Conservation (phyloP, 2,888 invertebrate genomes). For the Scrobipalpa atriplicella region DNA sequence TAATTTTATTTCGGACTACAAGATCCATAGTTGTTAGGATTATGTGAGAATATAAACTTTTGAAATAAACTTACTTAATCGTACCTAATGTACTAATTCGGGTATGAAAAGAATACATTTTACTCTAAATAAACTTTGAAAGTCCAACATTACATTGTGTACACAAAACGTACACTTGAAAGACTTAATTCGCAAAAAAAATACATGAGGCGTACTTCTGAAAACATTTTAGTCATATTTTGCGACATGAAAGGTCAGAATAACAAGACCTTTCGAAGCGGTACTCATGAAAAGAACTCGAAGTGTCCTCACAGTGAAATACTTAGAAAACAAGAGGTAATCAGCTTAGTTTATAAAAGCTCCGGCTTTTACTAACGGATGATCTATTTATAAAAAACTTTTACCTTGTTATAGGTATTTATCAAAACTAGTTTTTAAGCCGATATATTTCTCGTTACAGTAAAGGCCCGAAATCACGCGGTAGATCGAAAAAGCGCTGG, state of each 20-base stretch:
- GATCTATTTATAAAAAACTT: too few relatives aligned
- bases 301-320: conserved; percentile 21
- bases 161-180: background rate
- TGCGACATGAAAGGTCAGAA: conserved; percentile 18
- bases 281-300: background rate
- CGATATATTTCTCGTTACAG: too few relatives aligned
- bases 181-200: conserved; percentile 8
- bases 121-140: background rate
- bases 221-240: conserved; percentile 17
- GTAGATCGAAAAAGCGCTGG: too few relatives aligned
- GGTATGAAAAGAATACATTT: background rate
- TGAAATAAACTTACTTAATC: too few relatives aligned
- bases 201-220: background rate
- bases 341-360: conserved; percentile 38
- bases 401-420: too few relatives aligned
- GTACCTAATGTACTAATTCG: too few relatives aligned
- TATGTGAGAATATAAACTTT: too few relatives aligned
- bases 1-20: too few relatives aligned
- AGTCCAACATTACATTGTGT: background rate
- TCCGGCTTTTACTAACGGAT: conserved; percentile 22
- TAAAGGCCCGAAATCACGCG: too few relatives aligned
- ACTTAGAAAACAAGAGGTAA: conserved; percentile 42
- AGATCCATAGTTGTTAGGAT: too few relatives aligned
- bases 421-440: too few relatives aligned
- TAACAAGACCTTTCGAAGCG: conserved; percentile 8